phyloP scores from a whole-genome alignment of 2,113 vertebrate species.

The Neogale vison region DNA sequence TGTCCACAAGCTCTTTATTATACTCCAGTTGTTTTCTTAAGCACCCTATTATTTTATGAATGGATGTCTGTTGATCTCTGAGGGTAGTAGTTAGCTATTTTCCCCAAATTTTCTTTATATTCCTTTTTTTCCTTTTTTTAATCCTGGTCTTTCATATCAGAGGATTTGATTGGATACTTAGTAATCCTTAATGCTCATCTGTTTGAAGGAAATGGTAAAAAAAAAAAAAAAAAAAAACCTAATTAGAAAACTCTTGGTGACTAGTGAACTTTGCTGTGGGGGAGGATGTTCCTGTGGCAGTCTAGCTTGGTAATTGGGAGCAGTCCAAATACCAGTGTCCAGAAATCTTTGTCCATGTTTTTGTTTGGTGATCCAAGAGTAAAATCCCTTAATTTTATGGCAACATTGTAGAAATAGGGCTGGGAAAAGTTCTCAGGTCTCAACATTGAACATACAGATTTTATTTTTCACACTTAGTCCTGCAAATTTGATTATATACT shows the following conservation, averaged over 20 bases:
- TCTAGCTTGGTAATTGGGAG: neutral
- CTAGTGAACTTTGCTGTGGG: neutral
- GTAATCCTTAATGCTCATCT: conserved; percentile 17
- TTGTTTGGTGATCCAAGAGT: conserved; percentile 1
- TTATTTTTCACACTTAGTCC: neutral
- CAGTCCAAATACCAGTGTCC: neutral
- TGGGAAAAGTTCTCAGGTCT: neutral
- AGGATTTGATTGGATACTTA: neutral
- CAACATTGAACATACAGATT: neutral
- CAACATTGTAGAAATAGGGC: neutral
- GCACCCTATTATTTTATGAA: neutral
- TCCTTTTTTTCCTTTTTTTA: neutral
- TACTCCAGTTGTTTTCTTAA: neutral
- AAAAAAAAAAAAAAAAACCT: neutral
- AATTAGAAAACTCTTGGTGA: neutral
- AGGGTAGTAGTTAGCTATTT: neutral
- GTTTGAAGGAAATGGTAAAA: neutral
- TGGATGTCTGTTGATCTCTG: conserved; percentile 1
- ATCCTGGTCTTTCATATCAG: neutral
- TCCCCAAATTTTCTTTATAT: neutral
- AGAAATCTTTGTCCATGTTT: neutral
- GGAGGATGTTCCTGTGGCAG: neutral
- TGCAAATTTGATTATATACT: neutral
- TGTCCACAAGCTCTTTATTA: neutral
- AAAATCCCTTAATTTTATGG: neutral